Percentiles rank a stretch among this genome's conserved stretches.
Conservation (phyloP, 2,113 vertebrate genomes). For the Carollia perspicillata region DNA sequence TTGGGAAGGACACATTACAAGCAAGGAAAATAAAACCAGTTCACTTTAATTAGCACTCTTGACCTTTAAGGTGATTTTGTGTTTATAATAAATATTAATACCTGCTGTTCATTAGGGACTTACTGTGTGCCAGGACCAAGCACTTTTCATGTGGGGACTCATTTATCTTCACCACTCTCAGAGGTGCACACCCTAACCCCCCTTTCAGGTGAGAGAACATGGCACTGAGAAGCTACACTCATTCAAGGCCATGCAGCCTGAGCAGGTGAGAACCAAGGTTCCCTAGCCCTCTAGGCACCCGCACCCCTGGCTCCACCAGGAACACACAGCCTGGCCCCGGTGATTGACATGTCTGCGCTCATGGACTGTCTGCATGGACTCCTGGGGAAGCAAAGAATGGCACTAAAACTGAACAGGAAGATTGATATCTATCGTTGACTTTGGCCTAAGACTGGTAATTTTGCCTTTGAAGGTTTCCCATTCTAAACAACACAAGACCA, state of each 20-base stretch:
- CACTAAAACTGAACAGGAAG: background rate
- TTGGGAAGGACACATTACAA: background rate
- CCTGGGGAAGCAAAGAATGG: background rate
- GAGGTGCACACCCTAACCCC: background rate
- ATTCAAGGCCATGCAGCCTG: background rate
- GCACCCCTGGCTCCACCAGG: background rate
- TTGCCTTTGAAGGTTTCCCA: background rate
- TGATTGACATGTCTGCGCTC: background rate
- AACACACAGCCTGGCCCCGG: background rate
- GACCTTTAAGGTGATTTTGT: background rate
- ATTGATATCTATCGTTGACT: background rate
- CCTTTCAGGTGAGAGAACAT: background rate
- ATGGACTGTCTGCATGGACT: background rate
- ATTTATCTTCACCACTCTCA: background rate
- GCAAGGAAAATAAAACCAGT: background rate
- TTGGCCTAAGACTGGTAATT: background rate
- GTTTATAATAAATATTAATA: background rate
- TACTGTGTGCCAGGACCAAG: background rate
- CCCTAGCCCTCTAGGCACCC: background rate
- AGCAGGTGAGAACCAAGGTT: background rate
- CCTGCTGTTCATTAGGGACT: background rate
- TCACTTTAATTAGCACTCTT: background rate
- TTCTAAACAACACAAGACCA: background rate
- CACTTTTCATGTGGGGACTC: background rate
- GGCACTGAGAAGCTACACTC: accelerated